Percentiles rank a stretch among this genome's conserved stretches.
Conservation (phyloP, 2,113 vertebrate genomes). For the Percina caprodes region DNA sequence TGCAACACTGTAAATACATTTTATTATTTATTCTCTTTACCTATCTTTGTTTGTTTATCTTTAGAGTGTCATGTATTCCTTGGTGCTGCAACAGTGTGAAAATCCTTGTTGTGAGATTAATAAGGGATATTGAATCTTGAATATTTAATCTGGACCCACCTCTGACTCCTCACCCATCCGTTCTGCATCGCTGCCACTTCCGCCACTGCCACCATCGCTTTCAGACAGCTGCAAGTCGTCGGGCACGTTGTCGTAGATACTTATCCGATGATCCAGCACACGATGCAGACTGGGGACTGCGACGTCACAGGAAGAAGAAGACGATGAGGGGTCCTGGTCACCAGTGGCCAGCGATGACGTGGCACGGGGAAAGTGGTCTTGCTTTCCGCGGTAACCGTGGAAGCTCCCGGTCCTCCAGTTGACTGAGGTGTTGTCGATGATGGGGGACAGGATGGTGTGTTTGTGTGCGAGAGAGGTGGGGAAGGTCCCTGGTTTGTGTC, state of each 20-base stretch:
- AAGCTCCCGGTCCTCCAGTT: slow-evolving; percentile 91
- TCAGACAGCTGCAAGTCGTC: slow-evolving; percentile 42
- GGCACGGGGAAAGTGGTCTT: slow-evolving; percentile 30
- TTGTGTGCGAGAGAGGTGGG: slow-evolving; percentile 84
- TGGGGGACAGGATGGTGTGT: slow-evolving; percentile 38
- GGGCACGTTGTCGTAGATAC: slow-evolving; percentile 91
- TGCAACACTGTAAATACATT: no score
- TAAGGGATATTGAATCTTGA: no score
- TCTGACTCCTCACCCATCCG: slow-evolving; percentile 32
- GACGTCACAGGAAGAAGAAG: background rate
- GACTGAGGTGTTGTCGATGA: slow-evolving; percentile 77
- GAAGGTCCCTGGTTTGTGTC: slow-evolving; percentile 92
- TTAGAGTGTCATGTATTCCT: no score
- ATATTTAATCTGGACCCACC: slow-evolving; percentile 34
- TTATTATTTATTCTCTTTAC: no score
- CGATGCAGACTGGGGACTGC: slow-evolving; percentile 11
- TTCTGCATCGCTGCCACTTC: slow-evolving; percentile 40
- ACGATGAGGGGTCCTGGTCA: background rate
- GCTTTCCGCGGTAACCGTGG: slow-evolving; percentile 82
- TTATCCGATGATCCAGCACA: slow-evolving; percentile 78
- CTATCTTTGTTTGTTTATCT: no score
- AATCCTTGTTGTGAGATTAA: no score
- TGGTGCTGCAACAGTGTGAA: no score
- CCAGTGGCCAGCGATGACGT: background rate
- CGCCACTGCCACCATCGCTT: slow-evolving; percentile 34